A percentile compares a stretch with the other conserved stretches of the same genome.
These are phyloP conservation scores for Dyspetes luteomarginatus DNA, from an alignment of 2,888 invertebrate species.

Conservation along the genomic window DNA sequence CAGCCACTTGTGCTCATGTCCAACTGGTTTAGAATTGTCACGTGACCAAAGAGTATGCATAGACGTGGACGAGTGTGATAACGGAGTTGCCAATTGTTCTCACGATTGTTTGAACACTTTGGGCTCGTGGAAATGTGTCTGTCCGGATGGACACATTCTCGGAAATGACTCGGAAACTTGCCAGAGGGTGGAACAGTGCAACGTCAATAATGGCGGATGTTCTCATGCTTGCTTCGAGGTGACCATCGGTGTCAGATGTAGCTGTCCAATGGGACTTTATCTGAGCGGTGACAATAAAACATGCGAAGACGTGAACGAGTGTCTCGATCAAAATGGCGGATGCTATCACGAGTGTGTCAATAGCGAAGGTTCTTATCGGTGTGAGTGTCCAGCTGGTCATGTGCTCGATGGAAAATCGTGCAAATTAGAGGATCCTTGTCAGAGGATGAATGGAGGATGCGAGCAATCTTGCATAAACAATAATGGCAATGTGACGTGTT, in stretches of 20 bases:
- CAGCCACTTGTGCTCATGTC: slow-evolving; percentile 85
- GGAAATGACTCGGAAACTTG: slow-evolving; percentile 81
- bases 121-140: slow-evolving; percentile 79
- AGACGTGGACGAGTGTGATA: slow-evolving; percentile 83
- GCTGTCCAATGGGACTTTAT: slow-evolving; percentile 83
- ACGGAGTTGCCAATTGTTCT: slow-evolving; percentile 82
- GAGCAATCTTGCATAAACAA: slow-evolving; percentile 79
- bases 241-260: slow-evolving; percentile 84
- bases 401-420: slow-evolving; percentile 71
- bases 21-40: slow-evolving; percentile 83
- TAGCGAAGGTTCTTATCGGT: slow-evolving; percentile 84
- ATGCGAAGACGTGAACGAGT: slow-evolving; percentile 82
- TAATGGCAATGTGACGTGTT: slow-evolving; percentile 72
- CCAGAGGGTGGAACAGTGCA: slow-evolving; percentile 85
- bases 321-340: slow-evolving; percentile 79
- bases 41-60: slow-evolving; percentile 80
- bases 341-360: slow-evolving; percentile 84
- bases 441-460: slow-evolving; percentile 82
- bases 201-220: slow-evolving; percentile 86
- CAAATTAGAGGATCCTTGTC: slow-evolving; percentile 70
- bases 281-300: slow-evolving; percentile 77
- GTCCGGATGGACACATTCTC: slow-evolving; percentile 80
- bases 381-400: slow-evolving; percentile 85
- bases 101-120: slow-evolving; percentile 84
- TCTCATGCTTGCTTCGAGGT: slow-evolving; percentile 87